Conservation (phyloP, 1,140 invertebrate species). For the Scaptomyza hsui region DNA sequence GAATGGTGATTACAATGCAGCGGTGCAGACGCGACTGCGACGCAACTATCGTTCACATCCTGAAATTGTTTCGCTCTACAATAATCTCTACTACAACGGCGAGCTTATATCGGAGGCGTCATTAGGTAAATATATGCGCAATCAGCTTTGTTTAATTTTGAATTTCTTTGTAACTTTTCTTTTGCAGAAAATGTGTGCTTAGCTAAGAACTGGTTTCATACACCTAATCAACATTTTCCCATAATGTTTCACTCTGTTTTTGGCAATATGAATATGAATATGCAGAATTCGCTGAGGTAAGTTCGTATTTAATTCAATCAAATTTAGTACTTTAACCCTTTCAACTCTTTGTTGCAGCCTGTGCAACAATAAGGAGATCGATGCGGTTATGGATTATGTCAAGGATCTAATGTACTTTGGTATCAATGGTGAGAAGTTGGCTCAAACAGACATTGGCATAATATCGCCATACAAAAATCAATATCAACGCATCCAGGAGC, state of each 20-base stretch:
- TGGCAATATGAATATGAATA: slow-evolving; percentile 79
- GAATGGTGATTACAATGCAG: slow-evolving; percentile 85
- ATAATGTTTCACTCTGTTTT: slow-evolving; percentile 88
- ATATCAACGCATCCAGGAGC: slow-evolving; percentile 86
- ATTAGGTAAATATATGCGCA: slow-evolving; percentile 31
- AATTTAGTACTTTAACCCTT: background rate
- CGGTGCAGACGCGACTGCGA: slow-evolving; percentile 87
- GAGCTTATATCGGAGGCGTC: slow-evolving; percentile 84
- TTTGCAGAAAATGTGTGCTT: slow-evolving; percentile 51
- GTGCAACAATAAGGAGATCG: slow-evolving; percentile 86
- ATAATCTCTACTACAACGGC: slow-evolving; percentile 87
- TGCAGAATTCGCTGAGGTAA: slow-evolving; percentile 66
- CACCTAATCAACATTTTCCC: slow-evolving; percentile 85
- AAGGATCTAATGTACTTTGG: slow-evolving; percentile 83
- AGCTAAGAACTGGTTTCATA: slow-evolving; percentile 77
- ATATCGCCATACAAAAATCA: slow-evolving; percentile 93
- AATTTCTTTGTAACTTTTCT: background rate
- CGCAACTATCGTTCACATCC: slow-evolving; percentile 88
- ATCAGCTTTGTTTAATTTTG: background rate
- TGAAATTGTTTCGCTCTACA: slow-evolving; percentile 87
- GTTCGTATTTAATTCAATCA: background rate
- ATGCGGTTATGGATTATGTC: slow-evolving; percentile 86
- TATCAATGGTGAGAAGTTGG: slow-evolving; percentile 84
- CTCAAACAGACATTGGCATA: slow-evolving; percentile 89
- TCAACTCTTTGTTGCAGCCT: slow-evolving; percentile 35